Evolutionary conservation across 2,797 vertebrate species (phyloP).

Genomic region (Ciconia nigra): DNA sequence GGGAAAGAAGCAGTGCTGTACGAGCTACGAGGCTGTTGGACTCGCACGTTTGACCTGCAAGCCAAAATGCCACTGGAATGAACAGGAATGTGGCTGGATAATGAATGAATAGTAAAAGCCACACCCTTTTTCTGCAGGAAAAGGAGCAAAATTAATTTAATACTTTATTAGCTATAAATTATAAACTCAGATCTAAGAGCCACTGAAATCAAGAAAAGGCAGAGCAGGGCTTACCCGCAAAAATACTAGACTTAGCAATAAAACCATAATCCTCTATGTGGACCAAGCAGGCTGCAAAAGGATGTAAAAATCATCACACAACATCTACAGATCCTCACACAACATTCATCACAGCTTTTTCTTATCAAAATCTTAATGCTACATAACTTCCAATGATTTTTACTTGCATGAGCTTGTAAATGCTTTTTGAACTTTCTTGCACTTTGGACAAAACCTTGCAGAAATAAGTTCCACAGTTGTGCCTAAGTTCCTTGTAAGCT

Average conservation of each 20-base stretch:
- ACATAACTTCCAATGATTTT: not conserved
- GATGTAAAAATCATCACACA: not conserved
- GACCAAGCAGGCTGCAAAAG: not conserved
- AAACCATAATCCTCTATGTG: not conserved
- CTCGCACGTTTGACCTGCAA: not conserved
- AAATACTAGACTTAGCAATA: not conserved
- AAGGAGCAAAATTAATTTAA: not conserved
- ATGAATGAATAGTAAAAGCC: not conserved
- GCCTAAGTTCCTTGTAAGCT: not conserved
- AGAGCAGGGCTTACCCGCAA: not conserved
- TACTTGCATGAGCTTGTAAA: not conserved
- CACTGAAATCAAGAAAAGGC: not conserved
- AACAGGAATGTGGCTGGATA: not conserved
- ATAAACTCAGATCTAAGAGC: not conserved
- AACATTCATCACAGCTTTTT: not conserved
- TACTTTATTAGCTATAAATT: not conserved
- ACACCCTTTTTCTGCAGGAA: not conserved
- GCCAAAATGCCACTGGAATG: not conserved
- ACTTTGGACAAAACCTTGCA: not conserved
- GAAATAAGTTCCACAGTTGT: not conserved
- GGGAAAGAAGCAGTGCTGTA: not conserved
- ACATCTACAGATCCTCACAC: not conserved
- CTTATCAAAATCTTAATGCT: not conserved
- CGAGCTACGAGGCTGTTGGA: not conserved
- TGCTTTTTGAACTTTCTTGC: not conserved